Evolutionary conservation across 37 sponge, comb jelly and placozoan species (phyloP).

Genomic region (Agelas oroides): DNA sequence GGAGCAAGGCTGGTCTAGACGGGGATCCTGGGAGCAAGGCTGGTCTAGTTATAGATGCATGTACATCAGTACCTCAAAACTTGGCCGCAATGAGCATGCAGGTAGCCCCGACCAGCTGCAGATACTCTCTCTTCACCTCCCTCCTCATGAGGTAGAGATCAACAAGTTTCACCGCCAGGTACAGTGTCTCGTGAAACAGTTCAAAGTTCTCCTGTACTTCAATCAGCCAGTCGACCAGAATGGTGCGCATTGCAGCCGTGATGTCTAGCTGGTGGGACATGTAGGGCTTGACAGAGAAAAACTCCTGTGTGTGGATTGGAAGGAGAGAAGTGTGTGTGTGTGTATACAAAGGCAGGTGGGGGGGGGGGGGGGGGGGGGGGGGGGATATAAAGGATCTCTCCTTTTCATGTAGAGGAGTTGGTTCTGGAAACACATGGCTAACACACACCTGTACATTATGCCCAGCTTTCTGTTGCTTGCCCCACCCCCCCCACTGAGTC

Average conservation of each 20-base stretch:
- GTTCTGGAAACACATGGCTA: too few relatives aligned
- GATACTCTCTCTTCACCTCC: constrained; percentile 79
- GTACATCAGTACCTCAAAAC: constrained; percentile 98
- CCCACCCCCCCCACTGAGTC: too few relatives aligned
- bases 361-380: too few relatives aligned
- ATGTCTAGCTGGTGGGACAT: constrained; percentile 78
- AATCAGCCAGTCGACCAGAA: constrained; percentile 99
- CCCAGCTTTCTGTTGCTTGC: too few relatives aligned
- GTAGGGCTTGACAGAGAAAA: constrained; percentile 58
- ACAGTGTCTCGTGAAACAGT: constrained; percentile 98
- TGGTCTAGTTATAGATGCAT: too few relatives aligned
- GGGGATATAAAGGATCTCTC: too few relatives aligned
- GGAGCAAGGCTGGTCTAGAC: too few relatives aligned
- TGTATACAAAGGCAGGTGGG: too few relatives aligned
- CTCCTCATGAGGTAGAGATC: constrained; percentile 79
- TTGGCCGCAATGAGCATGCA: constrained; percentile 96
- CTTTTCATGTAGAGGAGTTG: too few relatives aligned
- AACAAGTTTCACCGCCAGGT: constrained; percentile 90
- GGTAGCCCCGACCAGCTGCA: constrained; percentile 97
- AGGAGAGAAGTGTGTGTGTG: neutral
- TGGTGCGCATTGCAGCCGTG: constrained; percentile 80
- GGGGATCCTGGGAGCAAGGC: too few relatives aligned
- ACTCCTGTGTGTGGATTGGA: constrained; percentile 51
- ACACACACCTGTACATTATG: too few relatives aligned
- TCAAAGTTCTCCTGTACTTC: constrained; percentile 99